Evolutionary conservation across 2,113 vertebrate species (phyloP).

Genomic region (Xenopus borealis): DNA sequence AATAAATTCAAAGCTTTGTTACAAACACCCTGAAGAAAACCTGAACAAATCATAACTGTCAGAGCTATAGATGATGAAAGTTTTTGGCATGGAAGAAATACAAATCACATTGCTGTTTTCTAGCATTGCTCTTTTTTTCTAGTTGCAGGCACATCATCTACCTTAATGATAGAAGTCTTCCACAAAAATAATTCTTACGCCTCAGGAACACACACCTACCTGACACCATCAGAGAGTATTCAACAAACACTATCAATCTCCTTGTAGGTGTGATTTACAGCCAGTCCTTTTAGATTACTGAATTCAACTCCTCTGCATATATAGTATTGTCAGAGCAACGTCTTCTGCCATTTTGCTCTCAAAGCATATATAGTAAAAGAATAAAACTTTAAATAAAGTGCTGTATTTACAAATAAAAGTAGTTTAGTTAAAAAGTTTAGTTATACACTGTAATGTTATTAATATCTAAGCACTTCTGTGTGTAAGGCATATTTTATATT

Average conservation of each 20-base stretch:
- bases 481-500: no score
- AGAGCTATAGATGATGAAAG: conserved; percentile 55
- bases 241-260: conserved; percentile 72
- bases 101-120: conserved; percentile 56
- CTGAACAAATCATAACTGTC: conserved; percentile 65
- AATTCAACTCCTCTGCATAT: conserved; percentile 50
- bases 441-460: no score
- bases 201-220: conserved; percentile 70
- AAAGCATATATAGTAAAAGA: conserved; percentile 23
- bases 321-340: conserved; percentile 54
- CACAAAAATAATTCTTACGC: conserved; percentile 70
- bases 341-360: conserved; percentile 56
- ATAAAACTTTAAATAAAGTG: no score
- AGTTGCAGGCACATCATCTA: conserved; percentile 67
- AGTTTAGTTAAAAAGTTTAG: no score
- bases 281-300: conserved; percentile 56
- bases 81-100: conserved; percentile 62
- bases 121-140: conserved; percentile 48
- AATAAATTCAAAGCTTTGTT: conserved; percentile 60
- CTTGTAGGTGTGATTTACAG: conserved; percentile 69
- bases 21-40: conserved; percentile 58
- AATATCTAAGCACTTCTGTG: no score
- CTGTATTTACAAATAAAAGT: no score
- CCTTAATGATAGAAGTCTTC: conserved; percentile 73
- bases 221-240: conserved; percentile 65